Conservation (phyloP, 2,797 vertebrate genomes). For the Macropodus opercularis region DNA sequence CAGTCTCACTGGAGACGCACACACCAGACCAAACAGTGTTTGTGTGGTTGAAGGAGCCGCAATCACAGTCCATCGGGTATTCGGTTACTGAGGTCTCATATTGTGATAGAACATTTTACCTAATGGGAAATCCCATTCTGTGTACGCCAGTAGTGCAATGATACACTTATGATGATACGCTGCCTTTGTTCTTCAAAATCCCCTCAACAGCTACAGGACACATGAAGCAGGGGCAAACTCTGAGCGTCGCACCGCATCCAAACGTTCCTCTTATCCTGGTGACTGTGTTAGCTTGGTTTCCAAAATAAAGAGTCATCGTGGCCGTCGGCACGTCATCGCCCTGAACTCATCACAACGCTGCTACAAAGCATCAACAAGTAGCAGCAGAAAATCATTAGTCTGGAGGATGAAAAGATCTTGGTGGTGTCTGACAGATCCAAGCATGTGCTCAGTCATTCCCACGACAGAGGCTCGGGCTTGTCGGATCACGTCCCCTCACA, state of each 20-base stretch:
- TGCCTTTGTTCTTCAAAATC: slow-evolving; percentile 8
- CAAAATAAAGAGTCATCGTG: slow-evolving; percentile 9
- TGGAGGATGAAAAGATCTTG: slow-evolving; percentile 22
- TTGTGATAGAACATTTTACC: slow-evolving; percentile 13
- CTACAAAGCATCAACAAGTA: slow-evolving; percentile 29
- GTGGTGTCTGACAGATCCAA: slow-evolving; percentile 22
- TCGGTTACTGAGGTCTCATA: slow-evolving; percentile 3
- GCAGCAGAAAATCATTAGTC: slow-evolving; percentile 42
- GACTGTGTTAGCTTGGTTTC: too few species aligned
- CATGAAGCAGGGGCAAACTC: too few species aligned
- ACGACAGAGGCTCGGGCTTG: slow-evolving; percentile 44
- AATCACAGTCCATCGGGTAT: too few species aligned
- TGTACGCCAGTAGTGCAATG: not conserved
- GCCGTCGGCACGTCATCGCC: slow-evolving; percentile 40
- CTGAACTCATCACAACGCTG: slow-evolving; percentile 31
- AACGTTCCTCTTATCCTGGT: too few species aligned
- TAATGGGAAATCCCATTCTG: slow-evolving; percentile 30
- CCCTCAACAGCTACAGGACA: too few species aligned
- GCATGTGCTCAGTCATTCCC: slow-evolving; percentile 31
- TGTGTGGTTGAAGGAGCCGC: slow-evolving; percentile 20
- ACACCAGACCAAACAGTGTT: slow-evolving; percentile 46
- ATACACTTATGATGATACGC: too few species aligned
- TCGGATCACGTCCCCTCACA: slow-evolving; percentile 56
- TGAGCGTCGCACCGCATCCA: slow-evolving; percentile 1
- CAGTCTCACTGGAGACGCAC: slow-evolving; percentile 51